Conservation (phyloP, 2,113 vertebrate species). For the Macquaria ambigua region DNA sequence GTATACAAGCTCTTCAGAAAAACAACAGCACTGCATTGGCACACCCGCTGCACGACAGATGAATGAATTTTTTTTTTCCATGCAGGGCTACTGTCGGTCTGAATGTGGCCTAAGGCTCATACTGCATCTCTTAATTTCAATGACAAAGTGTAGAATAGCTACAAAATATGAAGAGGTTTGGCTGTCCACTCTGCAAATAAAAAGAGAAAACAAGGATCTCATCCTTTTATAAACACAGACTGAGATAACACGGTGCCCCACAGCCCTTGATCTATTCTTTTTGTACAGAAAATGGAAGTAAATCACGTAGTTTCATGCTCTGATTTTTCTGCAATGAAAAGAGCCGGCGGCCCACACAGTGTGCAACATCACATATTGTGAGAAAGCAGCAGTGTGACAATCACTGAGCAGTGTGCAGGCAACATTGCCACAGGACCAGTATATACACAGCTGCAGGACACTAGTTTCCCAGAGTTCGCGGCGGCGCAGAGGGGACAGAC, state of each 20-base stretch:
- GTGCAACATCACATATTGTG: constrained; percentile 3
- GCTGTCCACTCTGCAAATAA: not conserved
- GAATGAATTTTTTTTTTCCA: too few species aligned
- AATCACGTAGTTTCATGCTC: constrained; percentile 32
- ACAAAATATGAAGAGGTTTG: not conserved
- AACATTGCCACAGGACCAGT: constrained; percentile 32
- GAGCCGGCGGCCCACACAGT: constrained; percentile 3
- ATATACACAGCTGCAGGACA: constrained; percentile 57
- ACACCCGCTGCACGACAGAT: too few species aligned
- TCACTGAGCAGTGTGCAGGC: constrained; percentile 37
- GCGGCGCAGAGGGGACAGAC: constrained; percentile 22
- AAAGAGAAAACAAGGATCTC: not conserved
- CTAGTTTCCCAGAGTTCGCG: constrained; percentile 62
- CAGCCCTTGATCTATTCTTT: constrained; percentile 12
- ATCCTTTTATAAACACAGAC: constrained; percentile 1
- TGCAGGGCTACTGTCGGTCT: not conserved
- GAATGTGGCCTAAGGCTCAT: not conserved
- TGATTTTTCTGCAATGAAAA: constrained; percentile 29
- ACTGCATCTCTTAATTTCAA: not conserved
- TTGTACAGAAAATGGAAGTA: not conserved
- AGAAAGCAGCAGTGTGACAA: constrained; percentile 55
- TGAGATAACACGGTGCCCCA: constrained; percentile 14
- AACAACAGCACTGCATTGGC: too few species aligned
- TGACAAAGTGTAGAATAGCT: not conserved
- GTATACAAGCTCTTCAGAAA: too few species aligned